phyloP scores from a whole-genome alignment of 2,888 invertebrate genomes.

The Augochlorella aurata region DNA sequence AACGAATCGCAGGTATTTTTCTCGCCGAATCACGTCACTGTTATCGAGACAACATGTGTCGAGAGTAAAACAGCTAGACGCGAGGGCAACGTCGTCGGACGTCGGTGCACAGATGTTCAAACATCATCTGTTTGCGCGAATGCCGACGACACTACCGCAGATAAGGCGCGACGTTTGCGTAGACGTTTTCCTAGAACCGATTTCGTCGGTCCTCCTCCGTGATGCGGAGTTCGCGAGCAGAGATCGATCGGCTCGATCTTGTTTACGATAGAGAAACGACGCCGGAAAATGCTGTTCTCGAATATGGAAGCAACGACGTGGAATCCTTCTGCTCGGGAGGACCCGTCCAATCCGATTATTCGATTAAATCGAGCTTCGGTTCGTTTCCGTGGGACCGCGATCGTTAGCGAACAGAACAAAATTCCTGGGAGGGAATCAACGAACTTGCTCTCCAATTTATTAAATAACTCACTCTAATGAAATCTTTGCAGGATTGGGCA shows the following conservation, averaged over 20 bases:
- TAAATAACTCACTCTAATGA: background rate
- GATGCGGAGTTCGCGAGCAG: background rate
- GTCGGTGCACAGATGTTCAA: background rate
- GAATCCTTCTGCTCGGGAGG: background rate
- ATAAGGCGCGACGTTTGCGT: background rate
- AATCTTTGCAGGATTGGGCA: background rate
- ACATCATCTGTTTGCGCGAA: background rate
- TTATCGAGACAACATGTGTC: too few species aligned
- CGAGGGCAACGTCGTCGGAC: background rate
- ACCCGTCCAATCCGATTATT: background rate
- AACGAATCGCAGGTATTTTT: too few species aligned
- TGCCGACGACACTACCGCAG: background rate
- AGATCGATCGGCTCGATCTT: background rate
- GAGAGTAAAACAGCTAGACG: background rate
- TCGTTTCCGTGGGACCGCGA: background rate
- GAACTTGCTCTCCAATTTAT: background rate
- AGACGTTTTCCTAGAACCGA: background rate
- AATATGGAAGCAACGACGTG: background rate
- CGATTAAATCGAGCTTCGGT: background rate
- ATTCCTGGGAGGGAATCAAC: background rate
- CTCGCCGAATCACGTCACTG: background rate
- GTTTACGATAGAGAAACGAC: too few species aligned
- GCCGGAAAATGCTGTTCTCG: background rate
- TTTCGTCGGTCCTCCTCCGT: background rate
- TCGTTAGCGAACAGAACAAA: background rate